Evolutionary conservation across 2,888 invertebrate genomes (phyloP), one percentile per base, ranked within the genome.

Genomic region (Agriopis marginaria): DNA sequence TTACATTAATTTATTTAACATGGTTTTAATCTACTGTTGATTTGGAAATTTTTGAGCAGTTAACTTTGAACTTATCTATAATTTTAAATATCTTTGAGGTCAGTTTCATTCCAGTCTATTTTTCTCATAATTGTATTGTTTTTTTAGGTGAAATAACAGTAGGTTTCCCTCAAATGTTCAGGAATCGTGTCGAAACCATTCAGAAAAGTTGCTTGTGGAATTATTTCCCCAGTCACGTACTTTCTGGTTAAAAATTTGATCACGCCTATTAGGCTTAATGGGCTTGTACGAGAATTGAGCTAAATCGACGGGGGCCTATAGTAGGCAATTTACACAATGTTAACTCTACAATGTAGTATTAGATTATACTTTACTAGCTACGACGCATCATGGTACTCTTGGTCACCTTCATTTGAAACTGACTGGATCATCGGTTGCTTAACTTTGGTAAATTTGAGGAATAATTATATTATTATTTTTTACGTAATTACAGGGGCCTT

Each of bases 241-340:
- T 58, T 47, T 54, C 50, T 62, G 50, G 70, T 75, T 75, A 76
- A 77, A 74, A 76, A 73, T 75, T 76, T 71, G 69, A 75, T 73
- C 76, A 76, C 76, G 72, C 75, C 75, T 77, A 75, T 77, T 77
- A 75, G 60, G 64, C 42, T 59, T 75, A 77, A 77, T 74, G 66
- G 73, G 70, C 65, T 65, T 71, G 70, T 68, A 32, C 32, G 32
- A 63, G 73, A 23, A 23, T 23, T 69, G 42, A 70, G 71, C 61
- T 68, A 62, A 74, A 73, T 73, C 64, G 71, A 67, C 61, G 66
- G 63, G 62, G 64, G 32, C 5, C 32, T 45, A 54, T 40, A 8
- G 39, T 9, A 61, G 47, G 23, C 55, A 14, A 3, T 10, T n/a
- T 10, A 44, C 58, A 58, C 58, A 61, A 49, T 23, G 50, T 55